phyloP scores from a whole-genome alignment of 2,113 vertebrate genomes.

The Malaclemys terrapin region DNA sequence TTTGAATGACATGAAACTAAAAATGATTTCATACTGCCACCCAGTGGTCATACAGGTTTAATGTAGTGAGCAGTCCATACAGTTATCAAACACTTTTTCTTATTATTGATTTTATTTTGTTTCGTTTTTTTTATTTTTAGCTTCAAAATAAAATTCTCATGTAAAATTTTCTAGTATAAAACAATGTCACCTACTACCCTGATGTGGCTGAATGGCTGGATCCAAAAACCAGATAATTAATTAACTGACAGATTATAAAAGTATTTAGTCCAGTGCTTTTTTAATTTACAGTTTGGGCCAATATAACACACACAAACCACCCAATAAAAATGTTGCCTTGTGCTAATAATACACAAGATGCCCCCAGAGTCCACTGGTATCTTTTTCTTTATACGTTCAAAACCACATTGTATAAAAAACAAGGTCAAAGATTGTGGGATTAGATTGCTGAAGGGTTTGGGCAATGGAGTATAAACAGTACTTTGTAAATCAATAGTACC shows the following conservation, averaged over 20 bases:
- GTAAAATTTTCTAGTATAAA: fast-evolving
- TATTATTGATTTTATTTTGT: neutral
- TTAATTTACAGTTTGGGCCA: neutral
- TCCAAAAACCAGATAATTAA: neutral
- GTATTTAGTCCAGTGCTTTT: neutral
- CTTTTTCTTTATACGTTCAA: fast-evolving
- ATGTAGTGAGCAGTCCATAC: fast-evolving
- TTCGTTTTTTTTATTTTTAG: neutral
- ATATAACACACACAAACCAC: neutral
- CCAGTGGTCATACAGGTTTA: neutral
- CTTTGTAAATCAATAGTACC: neutral
- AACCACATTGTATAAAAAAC: fast-evolving
- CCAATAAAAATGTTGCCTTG: neutral
- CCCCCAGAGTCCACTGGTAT: neutral
- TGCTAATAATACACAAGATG: fast-evolving
- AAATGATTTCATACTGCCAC: neutral
- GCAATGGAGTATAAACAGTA: fast-evolving
- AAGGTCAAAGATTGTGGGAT: neutral
- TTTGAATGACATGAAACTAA: fast-evolving
- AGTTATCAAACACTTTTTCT: neutral
- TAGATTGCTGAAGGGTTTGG: neutral
- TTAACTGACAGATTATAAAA: neutral
- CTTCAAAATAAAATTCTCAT: neutral
- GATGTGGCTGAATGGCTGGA: neutral
- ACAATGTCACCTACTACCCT: fast-evolving